Percentiles rank a stretch among this genome's conserved stretches.
Evolutionary conservation across 2,113 vertebrate genomes (phyloP).

Genomic region (Xiphophorus couchianus): DNA sequence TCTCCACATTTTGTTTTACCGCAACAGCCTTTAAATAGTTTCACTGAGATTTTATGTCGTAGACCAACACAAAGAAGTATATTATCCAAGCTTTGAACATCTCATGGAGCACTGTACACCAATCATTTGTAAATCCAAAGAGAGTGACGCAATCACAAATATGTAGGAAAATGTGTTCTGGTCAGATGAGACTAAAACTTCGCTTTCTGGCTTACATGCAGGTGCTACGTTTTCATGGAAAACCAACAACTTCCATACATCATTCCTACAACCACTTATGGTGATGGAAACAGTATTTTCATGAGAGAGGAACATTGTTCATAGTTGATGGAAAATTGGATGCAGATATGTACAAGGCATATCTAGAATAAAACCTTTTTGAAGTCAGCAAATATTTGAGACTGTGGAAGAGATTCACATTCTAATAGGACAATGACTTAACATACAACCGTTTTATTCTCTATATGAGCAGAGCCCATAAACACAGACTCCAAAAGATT

Average conservation of each 20-base stretch:
- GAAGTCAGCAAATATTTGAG: too few relatives aligned
- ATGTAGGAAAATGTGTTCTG: background rate
- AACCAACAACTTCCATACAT: background rate
- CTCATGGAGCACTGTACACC: background rate
- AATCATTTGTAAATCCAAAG: background rate
- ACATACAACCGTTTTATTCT: too few relatives aligned
- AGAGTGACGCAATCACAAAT: too few relatives aligned
- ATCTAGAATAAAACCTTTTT: too few relatives aligned
- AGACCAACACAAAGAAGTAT: background rate
- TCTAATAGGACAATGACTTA: too few relatives aligned
- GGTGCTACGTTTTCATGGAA: too few relatives aligned
- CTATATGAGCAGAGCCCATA: too few relatives aligned
- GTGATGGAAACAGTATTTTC: too few relatives aligned
- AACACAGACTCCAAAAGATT: background rate
- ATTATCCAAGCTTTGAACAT: background rate
- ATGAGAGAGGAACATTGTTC: too few relatives aligned
- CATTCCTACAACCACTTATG: background rate
- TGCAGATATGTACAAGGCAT: too few relatives aligned
- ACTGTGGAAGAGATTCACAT: too few relatives aligned
- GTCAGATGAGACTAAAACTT: background rate
- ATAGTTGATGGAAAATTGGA: too few relatives aligned
- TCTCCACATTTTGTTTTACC: background rate
- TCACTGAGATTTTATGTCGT: background rate
- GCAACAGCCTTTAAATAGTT: background rate
- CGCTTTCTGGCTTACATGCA: background rate